Conservation (phyloP, 2,888 invertebrate genomes). For the Colletes collaris region DNA sequence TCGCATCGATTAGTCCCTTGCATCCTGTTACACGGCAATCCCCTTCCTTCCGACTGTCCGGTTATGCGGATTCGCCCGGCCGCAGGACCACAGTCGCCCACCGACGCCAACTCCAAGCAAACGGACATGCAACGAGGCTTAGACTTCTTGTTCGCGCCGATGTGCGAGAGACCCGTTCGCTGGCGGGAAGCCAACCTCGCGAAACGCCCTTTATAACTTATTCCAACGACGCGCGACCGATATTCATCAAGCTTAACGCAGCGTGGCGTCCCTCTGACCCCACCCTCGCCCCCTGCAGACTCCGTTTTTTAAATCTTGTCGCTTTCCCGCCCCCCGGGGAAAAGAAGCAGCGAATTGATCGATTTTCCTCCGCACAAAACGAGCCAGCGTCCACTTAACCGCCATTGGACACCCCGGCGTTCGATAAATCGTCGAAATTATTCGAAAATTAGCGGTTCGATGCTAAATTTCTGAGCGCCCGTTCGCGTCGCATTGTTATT, state of each 20-base stretch:
- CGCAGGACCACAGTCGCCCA: background rate
- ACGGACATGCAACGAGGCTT: background rate
- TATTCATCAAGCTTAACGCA: slow-evolving; percentile 58
- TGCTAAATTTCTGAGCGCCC: slow-evolving; percentile 11
- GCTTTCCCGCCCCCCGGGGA: too few species aligned
- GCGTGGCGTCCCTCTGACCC: slow-evolving; percentile 45
- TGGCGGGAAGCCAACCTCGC: slow-evolving; percentile 57
- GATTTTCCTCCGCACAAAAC: background rate
- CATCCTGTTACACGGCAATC: slow-evolving; percentile 38
- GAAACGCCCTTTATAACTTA: slow-evolving; percentile 53
- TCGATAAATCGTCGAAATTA: slow-evolving; percentile 15
- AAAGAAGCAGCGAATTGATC: too few species aligned
- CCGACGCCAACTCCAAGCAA: background rate
- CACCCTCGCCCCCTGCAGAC: too few species aligned
- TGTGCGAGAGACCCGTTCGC: background rate
- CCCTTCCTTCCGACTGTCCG: slow-evolving; percentile 43
- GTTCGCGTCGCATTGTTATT: slow-evolving; percentile 22
- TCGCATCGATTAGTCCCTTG: slow-evolving; percentile 57
- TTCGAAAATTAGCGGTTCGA: slow-evolving; percentile 15
- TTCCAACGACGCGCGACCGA: slow-evolving; percentile 30
- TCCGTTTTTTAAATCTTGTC: too few species aligned
- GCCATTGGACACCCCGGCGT: background rate
- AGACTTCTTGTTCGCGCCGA: background rate
- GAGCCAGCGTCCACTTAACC: too few species aligned
- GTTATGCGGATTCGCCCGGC: slow-evolving; percentile 21